Conservation (phyloP, 1,140 invertebrate species). For the Helicoverpa armigera region DNA sequence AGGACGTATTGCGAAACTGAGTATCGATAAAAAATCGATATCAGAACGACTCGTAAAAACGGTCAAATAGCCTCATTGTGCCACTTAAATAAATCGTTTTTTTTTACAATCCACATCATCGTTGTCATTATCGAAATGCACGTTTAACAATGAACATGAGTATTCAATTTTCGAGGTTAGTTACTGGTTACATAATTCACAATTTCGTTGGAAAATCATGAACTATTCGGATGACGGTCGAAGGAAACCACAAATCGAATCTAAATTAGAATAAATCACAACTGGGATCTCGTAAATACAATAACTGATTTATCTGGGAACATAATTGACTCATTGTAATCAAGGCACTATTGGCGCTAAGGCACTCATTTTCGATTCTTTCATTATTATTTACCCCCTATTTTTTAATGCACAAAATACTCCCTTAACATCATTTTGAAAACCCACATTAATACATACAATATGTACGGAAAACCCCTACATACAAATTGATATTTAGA, state of each 20-base stretch:
- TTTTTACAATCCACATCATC: neutral
- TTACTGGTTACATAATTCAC: constrained; percentile 11
- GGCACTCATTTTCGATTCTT: constrained; percentile 38
- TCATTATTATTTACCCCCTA: neutral
- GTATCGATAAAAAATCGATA: neutral
- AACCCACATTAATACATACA: too few species aligned
- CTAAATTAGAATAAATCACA: neutral
- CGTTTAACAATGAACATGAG: constrained; percentile 48
- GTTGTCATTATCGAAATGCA: constrained; percentile 48
- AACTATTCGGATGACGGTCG: constrained; percentile 40
- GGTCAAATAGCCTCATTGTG: constrained; percentile 27
- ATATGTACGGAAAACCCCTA: too few species aligned
- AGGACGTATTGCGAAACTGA: neutral
- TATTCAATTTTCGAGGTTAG: constrained; percentile 54
- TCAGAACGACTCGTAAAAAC: constrained; percentile 1
- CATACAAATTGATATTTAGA: too few species aligned
- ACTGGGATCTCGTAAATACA: neutral
- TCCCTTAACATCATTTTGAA: neutral
- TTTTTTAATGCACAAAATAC: neutral
- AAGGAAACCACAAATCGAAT: constrained; percentile 31
- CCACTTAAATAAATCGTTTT: constrained; percentile 1
- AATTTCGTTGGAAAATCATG: neutral
- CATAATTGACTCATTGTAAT: constrained; percentile 35
- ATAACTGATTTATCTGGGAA: neutral
- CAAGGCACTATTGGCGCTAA: constrained; percentile 39